A percentile compares a stretch with the other conserved stretches of the same genome.
These are phyloP conservation scores for Aspidiotus rigidus DNA, from an alignment of 2,888 invertebrate genomes.

Conservation along the genomic window DNA sequence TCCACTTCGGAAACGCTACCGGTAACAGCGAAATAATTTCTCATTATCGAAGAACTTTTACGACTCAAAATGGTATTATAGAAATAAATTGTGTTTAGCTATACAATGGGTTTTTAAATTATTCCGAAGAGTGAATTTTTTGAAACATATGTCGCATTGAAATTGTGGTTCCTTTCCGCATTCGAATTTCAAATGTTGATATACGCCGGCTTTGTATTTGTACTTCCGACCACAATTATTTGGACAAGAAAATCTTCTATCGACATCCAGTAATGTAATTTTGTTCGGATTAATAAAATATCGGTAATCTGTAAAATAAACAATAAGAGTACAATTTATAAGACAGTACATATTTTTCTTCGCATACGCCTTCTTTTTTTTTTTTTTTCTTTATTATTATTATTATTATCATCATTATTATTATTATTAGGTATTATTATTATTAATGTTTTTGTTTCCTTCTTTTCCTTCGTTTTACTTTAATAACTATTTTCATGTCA, in stretches of 20 bases:
- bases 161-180: constrained; percentile 55
- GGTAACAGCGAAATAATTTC: too few relatives aligned
- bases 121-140: constrained; percentile 44
- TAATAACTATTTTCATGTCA: background rate
- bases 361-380: background rate
- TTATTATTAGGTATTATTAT: background rate
- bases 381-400: background rate
- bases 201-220: constrained; percentile 39
- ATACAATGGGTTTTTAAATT: constrained; percentile 46
- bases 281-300: background rate
- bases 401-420: background rate
- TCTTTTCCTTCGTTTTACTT: background rate
- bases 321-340: background rate
- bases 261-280: background rate
- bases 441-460: background rate
- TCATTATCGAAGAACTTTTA: too few relatives aligned
- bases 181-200: constrained; percentile 42
- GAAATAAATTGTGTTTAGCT: too few relatives aligned
- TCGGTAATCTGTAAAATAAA: background rate
- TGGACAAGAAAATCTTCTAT: constrained; percentile 13
- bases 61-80: too few relatives aligned
- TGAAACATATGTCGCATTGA: constrained; percentile 49
- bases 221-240: constrained; percentile 37
- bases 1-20: too few relatives aligned
- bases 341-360: too few relatives aligned